Conservation (phyloP, 2,113 vertebrate genomes). For the Thermophis baileyi region DNA sequence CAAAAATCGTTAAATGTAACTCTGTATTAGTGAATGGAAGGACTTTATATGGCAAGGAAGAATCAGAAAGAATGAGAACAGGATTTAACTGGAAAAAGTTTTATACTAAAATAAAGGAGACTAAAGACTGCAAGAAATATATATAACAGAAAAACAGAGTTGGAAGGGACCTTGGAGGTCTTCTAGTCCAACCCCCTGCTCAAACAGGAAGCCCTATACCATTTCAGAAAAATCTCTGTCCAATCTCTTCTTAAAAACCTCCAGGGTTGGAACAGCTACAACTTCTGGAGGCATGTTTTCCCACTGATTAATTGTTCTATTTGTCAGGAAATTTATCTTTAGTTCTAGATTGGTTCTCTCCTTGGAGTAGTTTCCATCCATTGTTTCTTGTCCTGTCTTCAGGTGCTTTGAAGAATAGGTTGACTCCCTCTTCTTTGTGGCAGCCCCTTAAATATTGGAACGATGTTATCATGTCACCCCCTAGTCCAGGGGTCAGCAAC, state of each 20-base stretch:
- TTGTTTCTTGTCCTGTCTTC: neutral
- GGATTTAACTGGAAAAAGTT: neutral
- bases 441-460: neutral
- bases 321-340: neutral
- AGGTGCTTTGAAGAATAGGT: neutral
- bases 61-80: neutral
- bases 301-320: too few species aligned
- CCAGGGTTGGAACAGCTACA: neutral
- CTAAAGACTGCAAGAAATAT: neutral
- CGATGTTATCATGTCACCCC: neutral
- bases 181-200: neutral
- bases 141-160: neutral
- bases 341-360: neutral
- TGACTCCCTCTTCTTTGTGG: neutral
- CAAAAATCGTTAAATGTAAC: neutral
- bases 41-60: neutral
- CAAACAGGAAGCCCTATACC: too few species aligned
- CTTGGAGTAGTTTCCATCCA: neutral
- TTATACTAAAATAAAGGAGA: neutral
- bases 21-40: neutral
- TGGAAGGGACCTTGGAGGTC: neutral
- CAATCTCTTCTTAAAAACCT: neutral
- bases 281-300: neutral
- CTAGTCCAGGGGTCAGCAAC: too few species aligned
- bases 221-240: neutral